phyloP scores from a whole-genome alignment of 2,888 invertebrate genomes.

The Pyrgus malvae region DNA sequence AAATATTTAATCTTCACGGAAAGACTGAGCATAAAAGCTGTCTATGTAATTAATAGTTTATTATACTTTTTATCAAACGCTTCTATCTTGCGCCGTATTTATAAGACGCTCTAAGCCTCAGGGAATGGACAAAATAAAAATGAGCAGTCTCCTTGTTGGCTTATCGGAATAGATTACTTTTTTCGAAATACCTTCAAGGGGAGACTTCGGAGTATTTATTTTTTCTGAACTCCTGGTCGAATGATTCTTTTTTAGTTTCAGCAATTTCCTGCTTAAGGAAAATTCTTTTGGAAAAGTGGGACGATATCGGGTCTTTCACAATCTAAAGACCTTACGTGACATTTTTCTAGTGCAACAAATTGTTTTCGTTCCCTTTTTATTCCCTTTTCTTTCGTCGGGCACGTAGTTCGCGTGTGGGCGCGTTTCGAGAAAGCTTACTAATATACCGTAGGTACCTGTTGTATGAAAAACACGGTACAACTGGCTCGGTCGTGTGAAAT shows the following conservation, averaged over 20 bases:
- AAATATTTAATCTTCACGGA: too few species aligned
- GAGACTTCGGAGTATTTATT: constrained; percentile 50
- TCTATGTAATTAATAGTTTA: too few species aligned
- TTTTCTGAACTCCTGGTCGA: constrained; percentile 48
- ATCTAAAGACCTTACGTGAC: constrained; percentile 48
- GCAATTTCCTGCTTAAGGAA: constrained; percentile 32
- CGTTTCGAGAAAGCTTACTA: constrained; percentile 29
- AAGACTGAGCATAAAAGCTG: too few species aligned
- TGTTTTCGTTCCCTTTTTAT: constrained; percentile 44
- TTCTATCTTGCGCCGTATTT: constrained; percentile 31
- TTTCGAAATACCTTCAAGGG: constrained; percentile 69
- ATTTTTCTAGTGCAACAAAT: constrained; percentile 47
- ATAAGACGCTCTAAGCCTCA: constrained; percentile 68
- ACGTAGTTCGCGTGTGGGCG: constrained; percentile 71
- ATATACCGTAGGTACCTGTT: constrained; percentile 20
- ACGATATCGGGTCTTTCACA: constrained; percentile 34
- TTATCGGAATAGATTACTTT: constrained; percentile 79
- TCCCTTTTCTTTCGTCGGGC: constrained; percentile 50
- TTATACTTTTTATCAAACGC: background rate
- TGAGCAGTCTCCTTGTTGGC: constrained; percentile 76
- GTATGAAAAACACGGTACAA: constrained; percentile 9
- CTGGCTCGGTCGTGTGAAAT: background rate
- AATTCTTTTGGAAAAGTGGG: constrained; percentile 31
- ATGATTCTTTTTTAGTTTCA: constrained; percentile 37
- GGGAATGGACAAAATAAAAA: constrained; percentile 79